Evolutionary conservation across 2,113 vertebrate genomes (phyloP), one percentile per base, ranked within the genome.

Genomic region (Tricholaema leucomelas): DNA sequence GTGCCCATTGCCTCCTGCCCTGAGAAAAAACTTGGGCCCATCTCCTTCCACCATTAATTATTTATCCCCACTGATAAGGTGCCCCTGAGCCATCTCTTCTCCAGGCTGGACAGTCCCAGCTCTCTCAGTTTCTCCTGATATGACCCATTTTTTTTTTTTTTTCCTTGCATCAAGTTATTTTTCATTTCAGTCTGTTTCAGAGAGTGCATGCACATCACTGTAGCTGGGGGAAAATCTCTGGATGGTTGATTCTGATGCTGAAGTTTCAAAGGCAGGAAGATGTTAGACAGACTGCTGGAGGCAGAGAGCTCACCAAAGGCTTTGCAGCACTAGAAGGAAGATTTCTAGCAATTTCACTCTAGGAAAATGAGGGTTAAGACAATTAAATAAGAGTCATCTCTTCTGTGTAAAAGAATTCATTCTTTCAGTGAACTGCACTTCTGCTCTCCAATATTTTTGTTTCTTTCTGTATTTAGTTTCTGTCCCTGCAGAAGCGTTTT

Each of bases 401-500:
- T 82, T 72, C 35, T 2, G 4, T 46, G 25, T 50, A 38, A 77
- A 82, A 36, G 7, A 19, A 17, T 64, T 74, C 10, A 66, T 24
- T 65, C 54, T 54, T 31, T 85, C 10, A 19, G 2, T 73, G 46
- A 76, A 66, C 91, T 73, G 60, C 46, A 42, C 13, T 70, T 63
- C 17, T 64, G 14, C 61, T 87, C 85, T 48, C 5, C 40, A 77
- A 77, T 81, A 38, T 0, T 0, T 79, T 81, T 46, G 10, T 81
- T 85, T 79, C 14, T 74, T 78, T 94, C 80, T 95, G 48, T 85
- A 14, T 96, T 79, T 92, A 81, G 98, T 97, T 74, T 98, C 98
- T 76, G 92, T 98, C 93, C 97, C 97, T 88, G 98, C 97, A 84
- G 96, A 98, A 72, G 82, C 95, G 70, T 98, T 98, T 96, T 98